Base-by-base conservation (phyloP, 2,888 invertebrate genomes). In the Busseola fusca region DNA sequence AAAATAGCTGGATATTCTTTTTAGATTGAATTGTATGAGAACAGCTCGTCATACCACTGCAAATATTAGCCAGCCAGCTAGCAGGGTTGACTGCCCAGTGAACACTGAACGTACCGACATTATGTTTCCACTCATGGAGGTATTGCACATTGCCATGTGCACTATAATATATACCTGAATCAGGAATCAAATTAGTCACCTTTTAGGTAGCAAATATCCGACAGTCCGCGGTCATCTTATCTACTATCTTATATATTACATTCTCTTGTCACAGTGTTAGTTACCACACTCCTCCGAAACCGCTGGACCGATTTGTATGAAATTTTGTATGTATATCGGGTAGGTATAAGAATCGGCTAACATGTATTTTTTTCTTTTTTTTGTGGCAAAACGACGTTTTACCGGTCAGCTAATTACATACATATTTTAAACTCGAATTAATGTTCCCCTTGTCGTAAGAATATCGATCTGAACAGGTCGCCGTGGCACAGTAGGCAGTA, bases 381-480 rank as follows among this genome's bases (percentile, higher is more conserved):
- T n/a, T n/a, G n/a, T n/a, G n/a, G n/a, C n/a, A n/a, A n/a, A n/a
- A n/a, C n/a, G n/a, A n/a, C n/a, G n/a, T n/a, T n/a, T n/a, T n/a
- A n/a, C n/a, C n/a, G n/a, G n/a, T n/a, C n/a, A n/a, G n/a, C n/a
- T n/a, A n/a, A n/a, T 34, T 59, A 37, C n/a, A 18, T 59, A 37
- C n/a, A 18, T 73, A 34, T 71, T 76, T 60, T 16, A 62, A 73
- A 64, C 34, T 60, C n/a, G 21, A 34, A 50, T 25, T 4, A n/a
- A 63, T 63, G n/a, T 40, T 40, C 34, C 37, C 27, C 21, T 21
- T 30, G 16, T 50, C 50, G 40, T 54, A 52, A 57, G 21, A 52
- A 37, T 72, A 72, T 78, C 60, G 79, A 76, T 73, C 57, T 18
- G 50, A 64, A 50, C 50, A 5, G 66, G 54, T 64, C 75, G 52